Evolutionary conservation across 2,888 invertebrate species (phyloP), one percentile per base, ranked within the genome.

Genomic region (Agonum fuliginosum): DNA sequence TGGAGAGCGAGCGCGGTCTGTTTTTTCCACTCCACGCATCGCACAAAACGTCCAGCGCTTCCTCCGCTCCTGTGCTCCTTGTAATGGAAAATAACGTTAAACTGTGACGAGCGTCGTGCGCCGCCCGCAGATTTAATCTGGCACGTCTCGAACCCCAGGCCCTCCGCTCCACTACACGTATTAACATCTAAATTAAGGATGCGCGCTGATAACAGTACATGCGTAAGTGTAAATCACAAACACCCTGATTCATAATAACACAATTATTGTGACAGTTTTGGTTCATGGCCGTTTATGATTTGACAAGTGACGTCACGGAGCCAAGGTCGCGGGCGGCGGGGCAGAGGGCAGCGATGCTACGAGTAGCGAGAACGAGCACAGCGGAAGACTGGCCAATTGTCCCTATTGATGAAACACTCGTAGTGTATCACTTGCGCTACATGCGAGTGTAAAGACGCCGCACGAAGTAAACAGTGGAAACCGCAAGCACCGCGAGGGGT

Each of bases 61-160:
- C 6, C 3, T 4, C 27, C 14, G n/a, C 69, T 70, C 78, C 78
- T 78, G 80, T 79, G 80, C 79, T 80, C 81, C 81, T 80, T 82
- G 82, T 82, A 82, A 82, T 82, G 82, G 83, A 82, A 83, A 83
- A 83, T 81, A 82, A 82, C 82, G 82, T 82, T 83, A 83, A 83
- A 82, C 81, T 82, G 82, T 82, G 82, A 83, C 82, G 80, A 74
- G 74, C 65, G 78, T 77, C 75, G 75, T 48, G 58, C 58, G 41
- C 71, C 62, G 71, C 72, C 48, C 51, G 30, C 34, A 72, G 72
- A 72, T 72, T 72, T 72, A 72, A 72, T 72, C 71, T 71, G 41
- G 41, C 67, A 67, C 71, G 30, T 71, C 37, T 69, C 54, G 54
- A 12, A 12, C 34, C 24, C 34, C 48, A 19, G 51, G 10, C 24